phyloP scores from a whole-genome alignment of 2,797 vertebrate genomes.

The Coregonus suidteri region DNA sequence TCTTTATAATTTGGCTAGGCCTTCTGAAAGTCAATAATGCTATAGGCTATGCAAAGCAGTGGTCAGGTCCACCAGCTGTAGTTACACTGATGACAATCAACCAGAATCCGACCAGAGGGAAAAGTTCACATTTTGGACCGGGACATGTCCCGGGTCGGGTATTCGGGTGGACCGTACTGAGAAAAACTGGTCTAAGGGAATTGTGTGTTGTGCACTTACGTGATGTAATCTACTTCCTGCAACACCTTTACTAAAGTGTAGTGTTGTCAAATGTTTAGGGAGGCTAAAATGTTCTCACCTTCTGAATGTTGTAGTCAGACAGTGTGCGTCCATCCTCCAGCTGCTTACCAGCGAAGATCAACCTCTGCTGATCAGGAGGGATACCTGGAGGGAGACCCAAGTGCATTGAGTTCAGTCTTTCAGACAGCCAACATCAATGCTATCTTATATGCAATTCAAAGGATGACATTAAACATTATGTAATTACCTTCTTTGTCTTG shows the following conservation, averaged over 20 bases:
- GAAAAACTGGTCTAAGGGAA: too few species aligned
- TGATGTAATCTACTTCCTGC: background rate
- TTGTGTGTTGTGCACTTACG: too few species aligned
- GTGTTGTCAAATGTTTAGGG: background rate
- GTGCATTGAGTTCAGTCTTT: background rate
- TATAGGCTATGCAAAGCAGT: too few species aligned
- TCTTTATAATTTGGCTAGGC: too few species aligned
- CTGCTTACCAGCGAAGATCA: conserved; percentile 97
- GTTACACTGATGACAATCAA: too few species aligned
- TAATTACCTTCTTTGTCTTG: conserved; percentile 94
- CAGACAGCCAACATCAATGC: background rate
- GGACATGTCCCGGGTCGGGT: too few species aligned
- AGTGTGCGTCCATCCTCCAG: conserved; percentile 94
- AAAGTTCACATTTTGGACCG: too few species aligned
- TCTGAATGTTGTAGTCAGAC: conserved; percentile 97
- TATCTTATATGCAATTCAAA: background rate
- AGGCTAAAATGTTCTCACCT: conserved; percentile 71
- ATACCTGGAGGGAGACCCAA: conserved; percentile 77
- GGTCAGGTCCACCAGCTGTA: too few species aligned
- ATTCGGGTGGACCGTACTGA: too few species aligned
- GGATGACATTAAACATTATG: background rate
- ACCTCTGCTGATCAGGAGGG: conserved; percentile 94
- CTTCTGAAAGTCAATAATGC: too few species aligned
- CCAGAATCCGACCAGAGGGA: too few species aligned
- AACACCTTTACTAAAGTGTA: background rate